Evolutionary conservation across 2,113 vertebrate species (phyloP).

Genomic region (Procavia capensis): DNA sequence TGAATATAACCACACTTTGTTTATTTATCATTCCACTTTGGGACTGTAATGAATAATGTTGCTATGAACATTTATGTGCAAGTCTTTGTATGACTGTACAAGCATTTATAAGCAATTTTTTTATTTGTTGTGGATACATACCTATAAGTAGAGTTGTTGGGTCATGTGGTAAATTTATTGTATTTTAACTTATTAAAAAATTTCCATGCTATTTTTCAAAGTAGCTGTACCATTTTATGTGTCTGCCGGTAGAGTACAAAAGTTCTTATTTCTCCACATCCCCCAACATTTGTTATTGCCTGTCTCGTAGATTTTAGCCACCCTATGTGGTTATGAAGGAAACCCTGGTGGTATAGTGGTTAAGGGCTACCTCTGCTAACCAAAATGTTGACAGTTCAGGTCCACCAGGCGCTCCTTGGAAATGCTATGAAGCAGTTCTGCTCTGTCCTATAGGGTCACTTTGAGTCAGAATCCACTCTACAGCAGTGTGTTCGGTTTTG

Average conservation of each 20-base stretch:
- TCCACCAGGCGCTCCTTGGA: no score
- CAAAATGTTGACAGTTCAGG: no score
- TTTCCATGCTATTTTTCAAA: background rate
- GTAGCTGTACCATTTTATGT: background rate
- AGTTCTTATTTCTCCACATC: background rate
- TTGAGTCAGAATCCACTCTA: no score
- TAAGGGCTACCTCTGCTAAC: no score
- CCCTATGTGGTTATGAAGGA: no score
- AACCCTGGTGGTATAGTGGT: no score
- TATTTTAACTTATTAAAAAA: slow-evolving; percentile 11
- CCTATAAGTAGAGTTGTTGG: background rate
- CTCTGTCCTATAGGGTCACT: no score
- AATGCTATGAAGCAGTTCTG: no score
- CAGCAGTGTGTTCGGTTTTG: no score
- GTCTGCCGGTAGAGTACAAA: background rate
- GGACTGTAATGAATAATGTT: background rate
- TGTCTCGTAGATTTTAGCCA: background rate
- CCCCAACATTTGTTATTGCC: background rate
- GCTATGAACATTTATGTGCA: background rate
- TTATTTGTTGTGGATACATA: background rate
- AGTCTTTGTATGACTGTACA: background rate
- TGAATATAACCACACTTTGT: background rate
- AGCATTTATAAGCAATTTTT: background rate
- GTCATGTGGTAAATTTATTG: background rate
- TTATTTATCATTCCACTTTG: background rate